phyloP scores from a whole-genome alignment of 2,797 vertebrate genomes.

The Myotis pilosus region DNA sequence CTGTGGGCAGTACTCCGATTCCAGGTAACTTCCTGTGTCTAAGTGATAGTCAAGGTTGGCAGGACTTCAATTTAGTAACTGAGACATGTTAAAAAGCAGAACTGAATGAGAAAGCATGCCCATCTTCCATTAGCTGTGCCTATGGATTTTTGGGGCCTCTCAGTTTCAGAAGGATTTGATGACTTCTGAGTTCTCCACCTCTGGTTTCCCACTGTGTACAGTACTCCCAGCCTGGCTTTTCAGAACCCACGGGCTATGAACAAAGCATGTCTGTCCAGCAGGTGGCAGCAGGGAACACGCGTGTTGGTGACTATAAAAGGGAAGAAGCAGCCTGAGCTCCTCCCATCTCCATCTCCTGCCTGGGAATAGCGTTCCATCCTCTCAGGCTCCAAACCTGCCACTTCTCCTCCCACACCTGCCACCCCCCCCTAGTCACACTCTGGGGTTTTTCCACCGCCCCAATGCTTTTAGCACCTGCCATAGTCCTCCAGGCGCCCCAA shows the following conservation, averaged over 20 bases:
- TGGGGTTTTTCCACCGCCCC: not conserved
- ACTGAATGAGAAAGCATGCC: not conserved
- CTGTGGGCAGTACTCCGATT: not conserved
- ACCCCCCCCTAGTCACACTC: not conserved
- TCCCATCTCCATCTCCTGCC: not conserved
- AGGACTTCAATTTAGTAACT: not conserved
- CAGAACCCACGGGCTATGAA: not conserved
- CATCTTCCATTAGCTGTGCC: not conserved
- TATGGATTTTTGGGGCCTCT: not conserved
- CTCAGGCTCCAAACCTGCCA: not conserved
- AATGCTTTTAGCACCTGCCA: not conserved
- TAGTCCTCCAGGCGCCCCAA: not conserved
- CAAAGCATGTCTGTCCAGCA: not conserved
- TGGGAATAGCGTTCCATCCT: not conserved
- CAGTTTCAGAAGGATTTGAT: not conserved
- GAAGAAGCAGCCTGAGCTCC: not conserved
- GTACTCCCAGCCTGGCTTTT: not conserved
- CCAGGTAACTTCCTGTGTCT: not conserved
- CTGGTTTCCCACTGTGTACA: not conserved
- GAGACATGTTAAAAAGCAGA: not conserved
- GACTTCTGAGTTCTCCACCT: not conserved
- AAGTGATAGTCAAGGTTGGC: not conserved
- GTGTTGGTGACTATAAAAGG: not conserved
- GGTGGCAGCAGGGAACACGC: not conserved
- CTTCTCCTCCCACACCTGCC: not conserved